phyloP scores from a whole-genome alignment of 2,113 vertebrate genomes.

The Beaufortia kweichowensis region DNA sequence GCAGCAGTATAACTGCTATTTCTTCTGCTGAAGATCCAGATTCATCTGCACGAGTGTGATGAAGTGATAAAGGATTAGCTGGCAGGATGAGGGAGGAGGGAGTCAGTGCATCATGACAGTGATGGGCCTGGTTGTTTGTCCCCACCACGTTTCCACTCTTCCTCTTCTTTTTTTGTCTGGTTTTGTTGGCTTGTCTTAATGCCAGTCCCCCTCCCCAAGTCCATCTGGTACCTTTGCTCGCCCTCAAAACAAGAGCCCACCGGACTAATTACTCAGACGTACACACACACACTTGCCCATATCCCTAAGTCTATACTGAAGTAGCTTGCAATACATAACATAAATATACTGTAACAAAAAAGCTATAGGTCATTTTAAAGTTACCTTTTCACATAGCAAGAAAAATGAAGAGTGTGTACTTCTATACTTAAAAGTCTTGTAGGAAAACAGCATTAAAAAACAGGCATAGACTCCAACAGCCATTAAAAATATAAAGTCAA shows the following conservation, averaged over 20 bases:
- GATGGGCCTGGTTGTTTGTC: constrained; percentile 54
- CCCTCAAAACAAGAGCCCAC: constrained; percentile 71
- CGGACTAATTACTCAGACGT: constrained; percentile 81
- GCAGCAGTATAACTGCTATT: constrained; percentile 64
- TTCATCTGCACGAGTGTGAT: constrained; percentile 53
- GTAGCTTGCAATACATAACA: constrained; percentile 69
- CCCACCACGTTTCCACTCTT: constrained; percentile 40
- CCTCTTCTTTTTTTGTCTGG: constrained; percentile 59
- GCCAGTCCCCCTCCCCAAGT: constrained; percentile 64
- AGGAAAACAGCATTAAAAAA: no score
- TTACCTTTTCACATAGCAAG: background rate
- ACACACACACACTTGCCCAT: constrained; percentile 63
- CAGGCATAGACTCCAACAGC: no score
- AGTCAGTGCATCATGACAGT: constrained; percentile 52
- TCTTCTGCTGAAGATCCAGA: constrained; percentile 56
- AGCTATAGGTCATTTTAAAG: constrained; percentile 48
- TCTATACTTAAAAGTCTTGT: no score
- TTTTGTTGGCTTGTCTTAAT: constrained; percentile 64
- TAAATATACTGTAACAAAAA: constrained; percentile 60
- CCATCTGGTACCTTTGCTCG: constrained; percentile 80
- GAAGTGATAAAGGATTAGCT: constrained; percentile 56
- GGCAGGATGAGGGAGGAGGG: constrained; percentile 22
- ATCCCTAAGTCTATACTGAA: constrained; percentile 64
- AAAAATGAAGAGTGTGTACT: background rate
- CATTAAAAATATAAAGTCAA: no score